phyloP scores from a whole-genome alignment of 2,113 vertebrate genomes.

The Ia io region DNA sequence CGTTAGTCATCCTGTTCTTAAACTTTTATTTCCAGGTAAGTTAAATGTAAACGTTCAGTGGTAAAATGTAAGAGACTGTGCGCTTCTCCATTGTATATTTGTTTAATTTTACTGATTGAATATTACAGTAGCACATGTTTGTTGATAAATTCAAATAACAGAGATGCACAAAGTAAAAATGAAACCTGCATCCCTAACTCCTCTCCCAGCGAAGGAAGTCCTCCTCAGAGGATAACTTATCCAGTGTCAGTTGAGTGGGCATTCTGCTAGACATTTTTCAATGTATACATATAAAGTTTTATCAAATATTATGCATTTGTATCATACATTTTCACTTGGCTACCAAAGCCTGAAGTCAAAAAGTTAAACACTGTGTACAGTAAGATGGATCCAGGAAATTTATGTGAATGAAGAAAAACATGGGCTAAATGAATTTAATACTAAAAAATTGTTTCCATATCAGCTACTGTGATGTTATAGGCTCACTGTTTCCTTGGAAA shows the following conservation, averaged over 20 bases:
- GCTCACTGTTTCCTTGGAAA: not conserved
- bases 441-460: not conserved
- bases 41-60: not conserved
- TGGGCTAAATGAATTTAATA: not conserved
- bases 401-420: not conserved
- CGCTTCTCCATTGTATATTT: rapidly evolving
- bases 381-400: not conserved
- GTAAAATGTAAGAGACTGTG: rapidly evolving
- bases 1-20: conserved; percentile 88
- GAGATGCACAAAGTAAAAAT: not conserved
- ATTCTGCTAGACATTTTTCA: not conserved
- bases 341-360: not conserved
- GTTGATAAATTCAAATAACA: not conserved
- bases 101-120: not conserved
- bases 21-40: conserved; percentile 92
- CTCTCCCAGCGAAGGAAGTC: not conserved
- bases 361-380: not conserved
- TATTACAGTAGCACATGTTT: not conserved
- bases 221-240: not conserved
- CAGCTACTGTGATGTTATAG: not conserved
- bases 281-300: not conserved
- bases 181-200: not conserved
- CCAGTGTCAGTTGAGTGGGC: not conserved
- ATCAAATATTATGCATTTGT: not conserved
- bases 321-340: not conserved